phyloP scores from a whole-genome alignment of 1,140 invertebrate genomes.

The Drosophila setifemur region DNA sequence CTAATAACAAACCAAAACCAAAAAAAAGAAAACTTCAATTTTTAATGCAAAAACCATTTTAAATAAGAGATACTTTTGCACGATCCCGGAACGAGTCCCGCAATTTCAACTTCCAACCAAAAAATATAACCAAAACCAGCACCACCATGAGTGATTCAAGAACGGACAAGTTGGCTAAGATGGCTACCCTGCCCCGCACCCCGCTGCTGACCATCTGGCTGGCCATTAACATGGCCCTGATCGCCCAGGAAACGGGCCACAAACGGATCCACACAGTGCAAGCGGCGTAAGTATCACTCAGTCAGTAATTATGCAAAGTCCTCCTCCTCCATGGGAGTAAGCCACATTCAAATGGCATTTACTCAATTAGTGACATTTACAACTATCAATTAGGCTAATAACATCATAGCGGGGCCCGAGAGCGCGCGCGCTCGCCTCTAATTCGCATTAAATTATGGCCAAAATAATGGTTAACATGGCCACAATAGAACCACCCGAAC shows the following conservation, averaged over 20 bases:
- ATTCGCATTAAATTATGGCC: slow-evolving; percentile 58
- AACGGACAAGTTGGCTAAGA: slow-evolving; percentile 65
- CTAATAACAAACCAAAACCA: slow-evolving; percentile 22
- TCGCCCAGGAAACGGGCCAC: slow-evolving; percentile 73
- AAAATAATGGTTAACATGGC: slow-evolving; percentile 37
- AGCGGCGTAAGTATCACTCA: slow-evolving; percentile 72
- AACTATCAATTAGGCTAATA: slow-evolving; percentile 65
- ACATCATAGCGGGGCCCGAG: slow-evolving; percentile 44
- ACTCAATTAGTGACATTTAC: slow-evolving; percentile 59
- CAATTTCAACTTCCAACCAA: slow-evolving; percentile 39
- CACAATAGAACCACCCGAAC: neutral
- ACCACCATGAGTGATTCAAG: slow-evolving; percentile 80
- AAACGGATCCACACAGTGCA: slow-evolving; percentile 72
- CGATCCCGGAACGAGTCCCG: slow-evolving; percentile 12
- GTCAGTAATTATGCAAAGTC: slow-evolving; percentile 22
- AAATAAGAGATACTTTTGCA: slow-evolving; percentile 59
- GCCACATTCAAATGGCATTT: slow-evolving; percentile 31
- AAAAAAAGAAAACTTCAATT: slow-evolving; percentile 40
- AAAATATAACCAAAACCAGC: slow-evolving; percentile 23
- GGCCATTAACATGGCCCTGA: slow-evolving; percentile 77
- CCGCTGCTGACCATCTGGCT: slow-evolving; percentile 81
- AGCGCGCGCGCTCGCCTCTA: slow-evolving; percentile 37
- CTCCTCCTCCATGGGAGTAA: neutral
- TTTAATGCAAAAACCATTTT: slow-evolving; percentile 61
- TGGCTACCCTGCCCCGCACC: slow-evolving; percentile 65